A percentile compares a stretch with the other conserved stretches of the same genome.
These are phyloP conservation scores for Monarcha castaneiventris DNA, from an alignment of 2,113 vertebrate species.

Conservation along the genomic window DNA sequence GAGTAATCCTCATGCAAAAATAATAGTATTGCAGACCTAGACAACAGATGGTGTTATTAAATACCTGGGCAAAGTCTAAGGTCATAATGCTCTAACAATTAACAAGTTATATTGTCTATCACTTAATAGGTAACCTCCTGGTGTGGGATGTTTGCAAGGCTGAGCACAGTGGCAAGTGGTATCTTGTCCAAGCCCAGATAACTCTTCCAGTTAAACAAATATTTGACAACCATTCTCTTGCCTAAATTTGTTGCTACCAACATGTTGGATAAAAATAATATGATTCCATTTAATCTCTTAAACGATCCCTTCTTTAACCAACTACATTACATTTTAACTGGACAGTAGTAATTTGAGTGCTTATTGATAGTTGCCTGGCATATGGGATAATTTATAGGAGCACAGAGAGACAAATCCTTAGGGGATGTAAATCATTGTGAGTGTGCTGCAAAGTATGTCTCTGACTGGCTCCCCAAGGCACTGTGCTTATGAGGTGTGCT, in stretches of 20 bases:
- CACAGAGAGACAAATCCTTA: background rate
- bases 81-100: slow-evolving; percentile 65
- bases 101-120: slow-evolving; percentile 61
- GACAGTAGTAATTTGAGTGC: background rate
- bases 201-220: slow-evolving; percentile 41
- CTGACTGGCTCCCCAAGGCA: background rate
- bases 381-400: background rate
- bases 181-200: slow-evolving; percentile 6
- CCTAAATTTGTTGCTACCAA: slow-evolving; percentile 39
- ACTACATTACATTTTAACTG: background rate
- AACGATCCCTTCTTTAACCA: background rate
- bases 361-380: background rate
- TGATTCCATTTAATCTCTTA: background rate
- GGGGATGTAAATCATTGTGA: background rate
- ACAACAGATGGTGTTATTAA: slow-evolving; percentile 71
- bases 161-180: background rate
- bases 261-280: background rate
- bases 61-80: slow-evolving; percentile 68
- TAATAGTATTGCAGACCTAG: slow-evolving; percentile 18
- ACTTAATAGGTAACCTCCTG: slow-evolving; percentile 57
- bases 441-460: background rate
- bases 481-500: background rate
- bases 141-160: slow-evolving; percentile 20
- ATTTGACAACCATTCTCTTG: slow-evolving; percentile 39
- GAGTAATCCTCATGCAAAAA: slow-evolving; percentile 59